Conservation (phyloP, 1,140 invertebrate genomes). For the Hylaeus anthracinus region DNA sequence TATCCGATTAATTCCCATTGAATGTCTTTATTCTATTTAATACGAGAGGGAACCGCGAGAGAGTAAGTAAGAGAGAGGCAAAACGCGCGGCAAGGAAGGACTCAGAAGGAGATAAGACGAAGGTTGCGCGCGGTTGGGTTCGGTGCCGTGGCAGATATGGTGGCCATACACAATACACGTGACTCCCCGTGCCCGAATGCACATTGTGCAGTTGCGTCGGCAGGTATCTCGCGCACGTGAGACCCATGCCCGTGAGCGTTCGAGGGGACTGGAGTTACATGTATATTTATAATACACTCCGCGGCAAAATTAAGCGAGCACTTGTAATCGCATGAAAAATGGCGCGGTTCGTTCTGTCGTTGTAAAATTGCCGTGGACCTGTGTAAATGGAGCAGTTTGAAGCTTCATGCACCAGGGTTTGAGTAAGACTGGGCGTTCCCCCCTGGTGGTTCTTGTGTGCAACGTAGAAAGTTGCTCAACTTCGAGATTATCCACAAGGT, state of each 20-base stretch:
- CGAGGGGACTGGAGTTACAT: slow-evolving; percentile 57
- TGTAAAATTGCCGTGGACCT: too few species aligned
- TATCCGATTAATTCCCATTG: slow-evolving; percentile 79
- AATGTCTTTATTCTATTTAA: slow-evolving; percentile 80
- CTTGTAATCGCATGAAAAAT: too few species aligned
- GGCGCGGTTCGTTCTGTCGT: too few species aligned
- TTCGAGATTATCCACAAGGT: too few species aligned
- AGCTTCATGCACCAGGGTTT: too few species aligned
- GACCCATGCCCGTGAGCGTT: slow-evolving; percentile 8
- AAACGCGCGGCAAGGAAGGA: slow-evolving; percentile 12
- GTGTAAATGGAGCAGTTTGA: too few species aligned
- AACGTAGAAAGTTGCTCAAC: too few species aligned
- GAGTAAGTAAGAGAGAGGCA: background rate
- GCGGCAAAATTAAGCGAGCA: too few species aligned
- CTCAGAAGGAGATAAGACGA: slow-evolving; percentile 52
- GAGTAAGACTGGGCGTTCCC: too few species aligned
- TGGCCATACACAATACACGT: slow-evolving; percentile 56
- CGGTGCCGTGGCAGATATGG: slow-evolving; percentile 63
- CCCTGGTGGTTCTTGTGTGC: too few species aligned
- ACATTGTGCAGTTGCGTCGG: slow-evolving; percentile 34
- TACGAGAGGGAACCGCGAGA: slow-evolving; percentile 45
- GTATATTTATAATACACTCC: slow-evolving; percentile 68
- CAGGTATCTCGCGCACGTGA: slow-evolving; percentile 41
- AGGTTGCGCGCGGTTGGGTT: slow-evolving; percentile 45
- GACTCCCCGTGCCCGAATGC: slow-evolving; percentile 43